These are phyloP conservation scores for Rousettus madagascariensis DNA, from an alignment of 2,797 vertebrate species.

Conservation along the genomic window DNA sequence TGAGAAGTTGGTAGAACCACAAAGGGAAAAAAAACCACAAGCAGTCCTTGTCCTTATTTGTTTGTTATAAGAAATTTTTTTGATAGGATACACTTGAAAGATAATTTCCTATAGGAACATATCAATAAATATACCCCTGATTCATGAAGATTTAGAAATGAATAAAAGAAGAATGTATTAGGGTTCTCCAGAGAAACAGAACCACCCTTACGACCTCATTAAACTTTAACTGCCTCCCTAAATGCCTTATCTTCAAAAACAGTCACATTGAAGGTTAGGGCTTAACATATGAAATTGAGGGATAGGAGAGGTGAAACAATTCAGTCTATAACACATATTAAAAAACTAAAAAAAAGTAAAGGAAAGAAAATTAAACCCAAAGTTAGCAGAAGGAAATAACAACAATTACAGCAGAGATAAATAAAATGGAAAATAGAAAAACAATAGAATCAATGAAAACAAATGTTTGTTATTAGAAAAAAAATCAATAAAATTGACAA, in stretches of 20 bases:
- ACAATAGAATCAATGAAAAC: neutral
- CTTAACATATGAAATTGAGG: neutral
- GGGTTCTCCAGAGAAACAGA: neutral
- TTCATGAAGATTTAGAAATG: neutral
- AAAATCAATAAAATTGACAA: neutral
- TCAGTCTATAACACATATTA: neutral
- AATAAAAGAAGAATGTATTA: neutral
- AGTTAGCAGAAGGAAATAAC: neutral
- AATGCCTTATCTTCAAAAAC: neutral
- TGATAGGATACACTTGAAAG: neutral
- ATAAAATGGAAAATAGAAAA: neutral
- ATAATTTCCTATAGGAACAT: neutral
- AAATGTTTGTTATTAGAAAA: neutral
- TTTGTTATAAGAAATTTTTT: neutral
- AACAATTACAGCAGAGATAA: neutral
- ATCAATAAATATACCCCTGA: neutral
- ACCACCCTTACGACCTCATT: neutral
- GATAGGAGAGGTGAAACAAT: neutral
- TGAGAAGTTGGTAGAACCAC: neutral
- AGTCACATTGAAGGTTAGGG: neutral
- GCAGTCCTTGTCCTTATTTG: neutral
- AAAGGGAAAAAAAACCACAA: neutral
- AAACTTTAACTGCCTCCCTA: neutral
- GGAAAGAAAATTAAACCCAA: neutral
- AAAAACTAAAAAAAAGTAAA: neutral